Evolutionary conservation across 2,888 invertebrate species (phyloP).

Genomic region (Cetonia aurata): DNA sequence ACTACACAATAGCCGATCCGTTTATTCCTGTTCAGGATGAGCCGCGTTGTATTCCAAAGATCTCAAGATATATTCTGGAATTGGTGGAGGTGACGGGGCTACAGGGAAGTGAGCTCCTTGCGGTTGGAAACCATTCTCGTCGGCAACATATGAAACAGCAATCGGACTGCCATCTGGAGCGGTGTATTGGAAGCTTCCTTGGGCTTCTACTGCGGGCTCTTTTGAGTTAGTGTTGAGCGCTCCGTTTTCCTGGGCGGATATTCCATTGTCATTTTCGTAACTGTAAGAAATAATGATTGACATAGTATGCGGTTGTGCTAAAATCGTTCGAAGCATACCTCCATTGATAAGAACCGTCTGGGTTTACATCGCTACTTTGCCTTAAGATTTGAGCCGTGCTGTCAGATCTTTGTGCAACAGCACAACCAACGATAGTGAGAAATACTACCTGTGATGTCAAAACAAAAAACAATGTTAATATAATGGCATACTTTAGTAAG

Average conservation of each 20-base stretch:
- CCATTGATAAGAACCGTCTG: slow-evolving; percentile 40
- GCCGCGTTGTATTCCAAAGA: slow-evolving; percentile 76
- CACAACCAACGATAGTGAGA: slow-evolving; percentile 31
- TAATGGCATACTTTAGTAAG: neutral
- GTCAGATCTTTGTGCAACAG: slow-evolving; percentile 24
- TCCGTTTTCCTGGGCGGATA: slow-evolving; percentile 72
- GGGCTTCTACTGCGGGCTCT: slow-evolving; percentile 66
- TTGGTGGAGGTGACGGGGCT: slow-evolving; percentile 75
- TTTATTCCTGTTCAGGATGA: slow-evolving; percentile 65
- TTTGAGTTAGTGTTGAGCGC: slow-evolving; percentile 68
- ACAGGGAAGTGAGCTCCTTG: slow-evolving; percentile 66
- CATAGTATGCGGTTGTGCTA: too few relatives aligned
- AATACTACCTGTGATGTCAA: slow-evolving; percentile 33
- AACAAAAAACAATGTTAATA: neutral
- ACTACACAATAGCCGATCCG: slow-evolving; percentile 2
- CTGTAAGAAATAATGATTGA: too few relatives aligned
- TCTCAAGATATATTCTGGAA: slow-evolving; percentile 77
- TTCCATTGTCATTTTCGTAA: slow-evolving; percentile 73
- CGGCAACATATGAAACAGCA: slow-evolving; percentile 73
- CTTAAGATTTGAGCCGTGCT: slow-evolving; percentile 25
- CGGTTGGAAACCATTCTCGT: slow-evolving; percentile 79
- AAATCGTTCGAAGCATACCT: slow-evolving; percentile 17
- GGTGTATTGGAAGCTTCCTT: slow-evolving; percentile 70
- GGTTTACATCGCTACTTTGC: slow-evolving; percentile 36
- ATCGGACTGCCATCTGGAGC: slow-evolving; percentile 74